Evolutionary conservation across 2,888 invertebrate genomes (phyloP).

Genomic region (Phalangium opilio): DNA sequence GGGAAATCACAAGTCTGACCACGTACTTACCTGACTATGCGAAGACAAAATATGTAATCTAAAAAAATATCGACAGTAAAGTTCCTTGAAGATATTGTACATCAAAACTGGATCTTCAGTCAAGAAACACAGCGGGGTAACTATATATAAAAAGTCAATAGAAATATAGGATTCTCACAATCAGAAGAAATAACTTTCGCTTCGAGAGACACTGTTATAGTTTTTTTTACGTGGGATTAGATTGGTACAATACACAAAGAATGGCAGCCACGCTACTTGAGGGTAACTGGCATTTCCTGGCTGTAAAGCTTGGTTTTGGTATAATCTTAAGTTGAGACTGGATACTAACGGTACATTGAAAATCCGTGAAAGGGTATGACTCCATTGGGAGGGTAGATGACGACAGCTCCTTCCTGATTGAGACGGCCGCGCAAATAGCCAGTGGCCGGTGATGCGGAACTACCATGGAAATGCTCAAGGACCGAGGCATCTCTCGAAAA

Average conservation of each 20-base stretch:
- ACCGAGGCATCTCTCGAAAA: conserved; percentile 32
- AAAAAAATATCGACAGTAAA: conserved; percentile 83
- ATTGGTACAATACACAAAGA: not conserved
- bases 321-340: conserved; percentile 2
- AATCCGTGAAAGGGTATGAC: conserved; percentile 94
- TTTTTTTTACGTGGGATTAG: too few species aligned
- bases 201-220: too few species aligned
- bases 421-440: conserved; percentile 58
- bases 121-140: conserved; percentile 85
- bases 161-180: too few species aligned
- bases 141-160: conserved; percentile 36
- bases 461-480: conserved; percentile 46
- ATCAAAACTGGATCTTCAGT: conserved; percentile 73
- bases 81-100: conserved; percentile 77
- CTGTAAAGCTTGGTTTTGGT: not conserved
- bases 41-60: conserved; percentile 80
- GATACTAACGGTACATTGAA: conserved; percentile 75
- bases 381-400: conserved; percentile 80
- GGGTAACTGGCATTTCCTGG: too few species aligned
- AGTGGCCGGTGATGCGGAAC: conserved; percentile 47
- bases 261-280: not conserved
- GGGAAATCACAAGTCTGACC: too few species aligned
- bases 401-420: conserved; percentile 45
- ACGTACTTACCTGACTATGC: conserved; percentile 49
- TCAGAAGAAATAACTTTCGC: too few species aligned